These are phyloP conservation scores for Halcyon senegalensis DNA, from an alignment of 2,113 vertebrate genomes.

Conservation along the genomic window DNA sequence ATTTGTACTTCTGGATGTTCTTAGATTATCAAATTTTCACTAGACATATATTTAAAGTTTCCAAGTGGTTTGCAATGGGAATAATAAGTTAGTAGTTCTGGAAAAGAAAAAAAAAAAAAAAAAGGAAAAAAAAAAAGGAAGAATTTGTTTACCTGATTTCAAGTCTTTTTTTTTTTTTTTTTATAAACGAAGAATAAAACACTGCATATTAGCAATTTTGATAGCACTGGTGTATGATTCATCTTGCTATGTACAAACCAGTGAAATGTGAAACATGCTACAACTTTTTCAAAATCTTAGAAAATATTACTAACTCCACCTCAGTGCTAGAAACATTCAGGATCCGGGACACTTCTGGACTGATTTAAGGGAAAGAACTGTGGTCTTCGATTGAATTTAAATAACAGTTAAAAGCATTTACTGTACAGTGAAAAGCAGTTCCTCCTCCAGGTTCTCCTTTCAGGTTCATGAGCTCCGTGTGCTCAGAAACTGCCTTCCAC, in stretches of 20 bases:
- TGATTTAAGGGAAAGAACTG: neutral
- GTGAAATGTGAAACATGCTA: neutral
- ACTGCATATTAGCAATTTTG: neutral
- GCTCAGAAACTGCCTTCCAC: neutral
- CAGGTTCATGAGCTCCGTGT: neutral
- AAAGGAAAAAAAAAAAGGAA: neutral
- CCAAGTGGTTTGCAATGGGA: neutral
- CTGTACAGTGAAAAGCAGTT: neutral
- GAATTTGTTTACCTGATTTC: neutral
- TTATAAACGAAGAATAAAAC: neutral
- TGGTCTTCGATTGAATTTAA: neutral
- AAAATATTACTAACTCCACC: neutral
- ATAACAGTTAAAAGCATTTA: neutral
- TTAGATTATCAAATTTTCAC: neutral
- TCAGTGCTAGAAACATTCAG: neutral
- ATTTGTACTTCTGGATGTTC: neutral
- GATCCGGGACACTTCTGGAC: neutral
- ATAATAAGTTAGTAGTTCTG: neutral
- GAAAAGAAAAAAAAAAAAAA: neutral
- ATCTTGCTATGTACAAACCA: neutral
- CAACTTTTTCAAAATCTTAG: neutral
- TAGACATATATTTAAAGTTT: neutral
- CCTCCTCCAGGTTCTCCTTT: neutral
- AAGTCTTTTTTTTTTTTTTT: neutral
- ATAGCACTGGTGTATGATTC: neutral